phyloP scores from a whole-genome alignment of 2,113 vertebrate genomes.

The Tragelaphus scriptus region DNA sequence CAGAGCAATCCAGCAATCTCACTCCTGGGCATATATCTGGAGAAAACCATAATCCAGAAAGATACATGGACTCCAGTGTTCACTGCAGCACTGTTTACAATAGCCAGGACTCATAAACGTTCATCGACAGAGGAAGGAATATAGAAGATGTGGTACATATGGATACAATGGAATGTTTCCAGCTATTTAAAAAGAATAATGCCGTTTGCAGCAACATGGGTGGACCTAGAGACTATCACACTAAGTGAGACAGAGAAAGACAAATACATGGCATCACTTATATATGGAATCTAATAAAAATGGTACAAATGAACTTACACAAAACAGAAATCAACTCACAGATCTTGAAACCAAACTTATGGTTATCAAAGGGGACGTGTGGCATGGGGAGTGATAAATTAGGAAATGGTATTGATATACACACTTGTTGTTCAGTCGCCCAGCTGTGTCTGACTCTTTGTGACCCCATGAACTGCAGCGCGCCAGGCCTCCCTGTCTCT shows the following conservation, averaged over 20 bases:
- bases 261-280: not conserved
- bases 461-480: accelerated
- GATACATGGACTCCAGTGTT: not conserved
- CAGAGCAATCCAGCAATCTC: not conserved
- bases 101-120: not conserved
- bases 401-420: not conserved
- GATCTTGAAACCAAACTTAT: not conserved
- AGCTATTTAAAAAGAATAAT: not conserved
- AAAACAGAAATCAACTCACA: not conserved
- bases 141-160: not conserved
- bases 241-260: not conserved
- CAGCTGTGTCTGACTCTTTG: not conserved
- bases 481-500: not conserved
- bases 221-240: not conserved
- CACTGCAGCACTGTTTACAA: not conserved
- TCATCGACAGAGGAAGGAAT: not conserved
- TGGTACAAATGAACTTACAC: not conserved
- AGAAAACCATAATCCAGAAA: not conserved
- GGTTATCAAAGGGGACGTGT: not conserved
- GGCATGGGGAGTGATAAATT: not conserved
- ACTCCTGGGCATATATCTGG: not conserved
- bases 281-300: not conserved
- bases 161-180: not conserved
- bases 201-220: not conserved
- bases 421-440: accelerated